Evolutionary conservation across 2,888 invertebrate genomes (phyloP).

Genomic region (Drosophila borborema): DNA sequence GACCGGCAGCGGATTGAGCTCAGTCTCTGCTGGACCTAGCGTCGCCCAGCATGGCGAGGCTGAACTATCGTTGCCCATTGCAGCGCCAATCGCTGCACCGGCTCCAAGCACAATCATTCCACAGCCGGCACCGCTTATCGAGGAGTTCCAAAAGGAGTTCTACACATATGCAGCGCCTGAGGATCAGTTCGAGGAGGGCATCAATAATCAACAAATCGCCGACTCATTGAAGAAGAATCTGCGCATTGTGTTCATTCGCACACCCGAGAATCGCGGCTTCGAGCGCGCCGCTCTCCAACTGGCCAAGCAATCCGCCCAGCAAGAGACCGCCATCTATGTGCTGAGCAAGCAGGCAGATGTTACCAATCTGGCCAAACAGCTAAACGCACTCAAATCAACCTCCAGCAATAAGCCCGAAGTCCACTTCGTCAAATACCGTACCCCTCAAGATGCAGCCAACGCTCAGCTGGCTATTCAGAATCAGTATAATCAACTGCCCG

Average conservation of each 20-base stretch:
- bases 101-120: slow-evolving; percentile 39
- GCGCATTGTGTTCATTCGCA: slow-evolving; percentile 83
- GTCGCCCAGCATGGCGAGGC: slow-evolving; percentile 62
- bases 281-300: slow-evolving; percentile 76
- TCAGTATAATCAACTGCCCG: slow-evolving; percentile 81
- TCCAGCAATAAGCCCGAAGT: slow-evolving; percentile 80
- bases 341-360: slow-evolving; percentile 81
- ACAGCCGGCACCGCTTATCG: slow-evolving; percentile 58
- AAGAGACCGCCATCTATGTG: slow-evolving; percentile 83
- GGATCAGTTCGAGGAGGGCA: slow-evolving; percentile 75
- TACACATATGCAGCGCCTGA: slow-evolving; percentile 83
- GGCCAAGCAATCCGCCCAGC: slow-evolving; percentile 77
- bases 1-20: slow-evolving; percentile 37
- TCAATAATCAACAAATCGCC: slow-evolving; percentile 63
- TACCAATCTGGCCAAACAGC: slow-evolving; percentile 73
- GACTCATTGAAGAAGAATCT: slow-evolving; percentile 77
- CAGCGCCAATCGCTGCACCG: slow-evolving; percentile 20
- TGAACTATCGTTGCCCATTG: slow-evolving; percentile 62
- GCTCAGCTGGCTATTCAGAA: slow-evolving; percentile 82
- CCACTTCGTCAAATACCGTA: slow-evolving; percentile 83
- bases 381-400: slow-evolving; percentile 69
- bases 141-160: slow-evolving; percentile 80
- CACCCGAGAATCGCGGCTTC: slow-evolving; percentile 81
- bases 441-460: slow-evolving; percentile 80
- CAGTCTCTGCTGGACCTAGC: background rate